Conservation (phyloP, 2,113 vertebrate genomes). For the Sprattus sprattus region DNA sequence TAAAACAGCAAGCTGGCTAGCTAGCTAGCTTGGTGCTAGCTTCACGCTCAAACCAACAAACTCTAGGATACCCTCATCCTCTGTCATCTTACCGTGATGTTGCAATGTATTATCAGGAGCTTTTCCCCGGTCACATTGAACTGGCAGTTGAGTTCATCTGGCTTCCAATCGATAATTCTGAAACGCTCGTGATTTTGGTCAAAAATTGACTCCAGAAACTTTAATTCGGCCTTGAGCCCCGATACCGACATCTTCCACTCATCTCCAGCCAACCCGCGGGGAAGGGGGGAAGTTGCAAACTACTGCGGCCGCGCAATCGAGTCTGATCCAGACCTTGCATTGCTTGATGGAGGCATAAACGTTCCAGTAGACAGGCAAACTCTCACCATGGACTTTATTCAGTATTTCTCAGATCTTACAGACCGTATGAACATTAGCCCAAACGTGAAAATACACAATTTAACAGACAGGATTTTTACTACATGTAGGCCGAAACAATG, state of each 20-base stretch:
- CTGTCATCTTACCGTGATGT: conserved; percentile 86
- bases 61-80: not conserved
- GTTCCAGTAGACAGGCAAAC: not conserved
- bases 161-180: conserved; percentile 92
- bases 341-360: not conserved
- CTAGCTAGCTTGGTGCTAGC: conserved; percentile 16
- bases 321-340: not conserved
- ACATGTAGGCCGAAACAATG: no score
- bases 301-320: conserved; percentile 48
- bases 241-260: conserved; percentile 94
- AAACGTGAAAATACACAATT: not conserved
- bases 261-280: conserved; percentile 76
- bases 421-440: not conserved
- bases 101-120: conserved; percentile 91
- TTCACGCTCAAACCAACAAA: not conserved
- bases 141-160: conserved; percentile 92
- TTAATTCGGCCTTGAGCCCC: conserved; percentile 95
- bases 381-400: not conserved
- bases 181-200: conserved; percentile 93
- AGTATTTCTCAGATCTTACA: not conserved
- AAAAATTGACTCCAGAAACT: conserved; percentile 96
- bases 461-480: no score
- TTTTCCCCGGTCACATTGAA: conserved; percentile 83
- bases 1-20: not conserved
- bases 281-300: conserved; percentile 67